Conservation (phyloP, 2,888 invertebrate species). For the Epicampocera succincta region DNA sequence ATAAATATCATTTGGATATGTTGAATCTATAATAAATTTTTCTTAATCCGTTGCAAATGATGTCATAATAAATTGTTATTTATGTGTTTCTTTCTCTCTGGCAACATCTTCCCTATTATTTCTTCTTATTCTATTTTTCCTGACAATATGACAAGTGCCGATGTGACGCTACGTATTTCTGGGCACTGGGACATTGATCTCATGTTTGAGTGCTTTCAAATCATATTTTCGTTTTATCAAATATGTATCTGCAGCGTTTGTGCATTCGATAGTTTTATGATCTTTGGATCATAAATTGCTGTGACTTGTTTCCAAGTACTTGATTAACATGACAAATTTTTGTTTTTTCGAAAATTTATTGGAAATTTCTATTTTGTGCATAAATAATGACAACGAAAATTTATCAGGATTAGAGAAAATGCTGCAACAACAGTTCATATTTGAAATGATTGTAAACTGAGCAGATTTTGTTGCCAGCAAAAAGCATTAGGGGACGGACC, state of each 20-base stretch:
- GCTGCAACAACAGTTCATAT: too few relatives aligned
- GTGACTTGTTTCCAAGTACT: constrained; percentile 60
- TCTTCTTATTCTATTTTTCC: background rate
- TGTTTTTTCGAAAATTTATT: constrained; percentile 63
- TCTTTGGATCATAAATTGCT: constrained; percentile 65
- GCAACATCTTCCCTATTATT: constrained; percentile 32
- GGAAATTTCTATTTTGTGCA: constrained; percentile 20
- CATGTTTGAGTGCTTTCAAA: background rate
- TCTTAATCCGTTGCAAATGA: constrained; percentile 66
- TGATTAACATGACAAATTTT: constrained; percentile 70
- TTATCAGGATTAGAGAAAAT: constrained; percentile 35
- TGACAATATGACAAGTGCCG: constrained; percentile 61
- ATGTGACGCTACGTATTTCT: background rate
- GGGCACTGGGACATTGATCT: constrained; percentile 54
- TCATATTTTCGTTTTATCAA: constrained; percentile 5
- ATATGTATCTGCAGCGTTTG: background rate
- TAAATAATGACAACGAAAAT: background rate
- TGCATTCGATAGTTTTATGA: constrained; percentile 38
- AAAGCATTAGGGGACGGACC: too few relatives aligned
- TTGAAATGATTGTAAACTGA: too few relatives aligned
- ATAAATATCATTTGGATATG: constrained; percentile 43
- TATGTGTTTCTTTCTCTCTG: constrained; percentile 42
- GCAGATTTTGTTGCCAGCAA: too few relatives aligned
- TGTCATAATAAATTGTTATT: constrained; percentile 69
- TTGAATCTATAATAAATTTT: constrained; percentile 63